These are phyloP conservation scores for Cecropterus lyciades DNA, from an alignment of 1,140 invertebrate species.

Conservation along the genomic window DNA sequence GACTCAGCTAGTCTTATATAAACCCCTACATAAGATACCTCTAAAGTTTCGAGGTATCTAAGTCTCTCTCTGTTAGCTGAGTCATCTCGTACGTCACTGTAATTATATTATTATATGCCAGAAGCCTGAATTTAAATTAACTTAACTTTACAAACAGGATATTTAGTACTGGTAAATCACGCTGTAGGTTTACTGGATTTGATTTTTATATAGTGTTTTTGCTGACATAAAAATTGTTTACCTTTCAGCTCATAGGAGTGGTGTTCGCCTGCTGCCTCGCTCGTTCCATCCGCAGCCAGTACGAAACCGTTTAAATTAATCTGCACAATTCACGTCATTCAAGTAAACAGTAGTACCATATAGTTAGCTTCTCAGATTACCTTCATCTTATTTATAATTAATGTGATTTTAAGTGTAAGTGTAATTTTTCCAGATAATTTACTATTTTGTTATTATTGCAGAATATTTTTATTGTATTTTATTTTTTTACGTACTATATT, in stretches of 20 bases:
- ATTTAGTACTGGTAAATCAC: no score
- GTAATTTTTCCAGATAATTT: constrained; percentile 36
- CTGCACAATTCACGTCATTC: constrained; percentile 19
- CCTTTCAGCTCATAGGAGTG: constrained; percentile 92
- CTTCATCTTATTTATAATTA: constrained; percentile 29
- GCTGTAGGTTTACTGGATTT: no score
- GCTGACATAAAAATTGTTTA: no score
- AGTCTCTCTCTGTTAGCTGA: no score
- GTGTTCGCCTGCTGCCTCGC: constrained; percentile 95
- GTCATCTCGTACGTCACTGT: no score
- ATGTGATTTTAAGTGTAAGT: constrained; percentile 43
- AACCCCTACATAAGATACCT: no score
- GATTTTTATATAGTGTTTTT: no score
- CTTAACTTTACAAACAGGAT: no score
- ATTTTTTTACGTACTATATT: constrained; percentile 37
- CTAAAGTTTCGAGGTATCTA: no score
- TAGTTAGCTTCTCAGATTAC: constrained; percentile 24
- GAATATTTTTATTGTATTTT: constrained; percentile 41
- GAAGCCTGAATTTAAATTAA: no score
- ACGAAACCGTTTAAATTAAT: constrained; percentile 91
- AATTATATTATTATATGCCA: no score
- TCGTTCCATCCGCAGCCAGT: constrained; percentile 94
- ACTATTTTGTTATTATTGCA: constrained; percentile 45
- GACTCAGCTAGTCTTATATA: no score
- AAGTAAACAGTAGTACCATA: constrained; percentile 23